Evolutionary conservation across 2,113 vertebrate genomes (phyloP).

Genomic region (Mugil cephalus): DNA sequence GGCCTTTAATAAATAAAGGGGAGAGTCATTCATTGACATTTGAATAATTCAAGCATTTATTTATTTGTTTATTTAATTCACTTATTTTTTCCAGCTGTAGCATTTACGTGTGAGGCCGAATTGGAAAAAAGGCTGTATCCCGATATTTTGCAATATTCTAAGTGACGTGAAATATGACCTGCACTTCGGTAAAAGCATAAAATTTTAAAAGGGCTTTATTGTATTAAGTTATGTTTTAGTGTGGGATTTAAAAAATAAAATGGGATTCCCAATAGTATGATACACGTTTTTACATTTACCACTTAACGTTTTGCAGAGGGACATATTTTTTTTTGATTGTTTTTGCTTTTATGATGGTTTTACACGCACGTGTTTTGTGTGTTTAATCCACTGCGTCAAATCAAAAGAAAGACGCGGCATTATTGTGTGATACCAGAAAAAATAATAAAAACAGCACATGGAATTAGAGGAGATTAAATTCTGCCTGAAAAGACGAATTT

Average conservation of each 20-base stretch:
- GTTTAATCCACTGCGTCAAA: background rate
- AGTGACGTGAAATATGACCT: slow-evolving; percentile 63
- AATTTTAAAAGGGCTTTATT: slow-evolving; percentile 52
- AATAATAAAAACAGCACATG: background rate
- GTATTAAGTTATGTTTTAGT: slow-evolving; percentile 33
- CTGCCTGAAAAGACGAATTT: too few species aligned
- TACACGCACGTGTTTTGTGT: background rate
- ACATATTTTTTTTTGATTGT: background rate
- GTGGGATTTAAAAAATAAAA: slow-evolving; percentile 21
- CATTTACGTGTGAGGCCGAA: slow-evolving; percentile 66
- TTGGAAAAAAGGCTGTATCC: slow-evolving; percentile 61
- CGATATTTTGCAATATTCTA: slow-evolving; percentile 75
- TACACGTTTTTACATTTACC: background rate
- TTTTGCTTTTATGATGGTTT: background rate
- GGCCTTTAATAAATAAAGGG: slow-evolving; percentile 78
- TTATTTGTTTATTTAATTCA: slow-evolving; percentile 18
- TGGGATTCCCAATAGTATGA: slow-evolving; percentile 8
- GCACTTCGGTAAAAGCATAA: slow-evolving; percentile 47
- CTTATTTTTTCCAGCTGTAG: slow-evolving; percentile 55
- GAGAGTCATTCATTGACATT: slow-evolving; percentile 71
- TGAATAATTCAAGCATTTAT: slow-evolving; percentile 71
- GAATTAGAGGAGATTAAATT: too few species aligned
- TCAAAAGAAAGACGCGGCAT: background rate
- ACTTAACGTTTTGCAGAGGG: background rate
- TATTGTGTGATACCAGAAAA: background rate